Base-by-base conservation (phyloP, 2,888 invertebrate species). In the Chrysopilus asiliformis region DNA sequence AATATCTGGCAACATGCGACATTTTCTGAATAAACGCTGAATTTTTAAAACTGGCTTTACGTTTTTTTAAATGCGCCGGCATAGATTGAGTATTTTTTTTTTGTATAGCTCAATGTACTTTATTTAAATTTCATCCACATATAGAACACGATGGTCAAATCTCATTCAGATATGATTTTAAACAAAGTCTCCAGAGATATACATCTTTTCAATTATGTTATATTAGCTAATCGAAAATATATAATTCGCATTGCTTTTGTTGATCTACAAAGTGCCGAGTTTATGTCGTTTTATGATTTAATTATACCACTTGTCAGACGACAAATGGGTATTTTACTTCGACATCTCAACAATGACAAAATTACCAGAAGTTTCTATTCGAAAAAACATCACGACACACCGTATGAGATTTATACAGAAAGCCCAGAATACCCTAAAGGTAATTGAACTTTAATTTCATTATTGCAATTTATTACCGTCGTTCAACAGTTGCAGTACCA, bases 281-380 rank as follows among this genome's bases (percentile, higher is more conserved):
- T 37, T 2, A 32, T 13, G 16, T 26, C 37, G 7, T 37, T 9
- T 17, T 18, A 15, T 16, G 18, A 32, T 2, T n/a, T 37, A n/a
- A 10, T 37, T 25, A 19, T 19, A 5, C 37, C 31, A 7, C 15
- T 37, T 13, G 18, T 37, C 6, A 20, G 31, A 26, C 31, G 32
- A 4, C 14, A 14, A 9, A 37, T 37, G 37, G 37, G 37, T 4
- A 18, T 37, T 25, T 19, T 37, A 12, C 19, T 37, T 3, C 30
- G 32, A 4, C 12, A 37, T 19, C 26, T 24, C 10, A 13, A 14
- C 9, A 18, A n/a, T 6, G 8, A 9, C 6, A 29, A 29, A 8
- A 8, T 18, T 19, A 13, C 18, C n/a, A 16, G 32, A 25, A n/a
- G 14, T 7, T 37, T 37, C 14, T 37, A 25, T 18, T 31, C 8